Base-by-base conservation (phyloP, 1,140 invertebrate species). In the Heliconius nattereri region DNA sequence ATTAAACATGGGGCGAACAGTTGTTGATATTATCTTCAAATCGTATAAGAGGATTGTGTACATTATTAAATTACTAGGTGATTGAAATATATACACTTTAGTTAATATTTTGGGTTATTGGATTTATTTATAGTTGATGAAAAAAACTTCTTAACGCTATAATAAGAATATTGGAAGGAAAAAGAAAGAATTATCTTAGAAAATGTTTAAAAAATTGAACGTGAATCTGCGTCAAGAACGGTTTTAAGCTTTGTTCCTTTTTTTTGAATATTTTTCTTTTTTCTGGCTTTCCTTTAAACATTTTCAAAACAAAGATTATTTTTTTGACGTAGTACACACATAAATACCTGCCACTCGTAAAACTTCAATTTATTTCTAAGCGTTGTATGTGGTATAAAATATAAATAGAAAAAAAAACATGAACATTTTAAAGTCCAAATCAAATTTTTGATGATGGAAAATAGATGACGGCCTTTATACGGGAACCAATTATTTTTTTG, bases 371-470 rank as follows among this genome's bases (percentile, higher is more conserved):
- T n/a, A 66, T 66, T 26, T 23, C 60, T 66, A 66, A 66, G 8
- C 23, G 29, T 26, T 29, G 11, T 66, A 5, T 26, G 9, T 26
- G 23, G 60, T 66, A 23, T 66, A 29, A 66, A 66, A 66, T 26
- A 66, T n/a, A 57, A 57, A 57, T 9, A 66, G 32, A 66, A 66
- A 23, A 60, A n/a, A 11, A 29, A 11, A 29, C 9, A 66, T 26
- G 9, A 23, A 66, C 23, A 66, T 66, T 66, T 66, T 66, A 66
- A 66, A 66, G 29, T 26, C 60, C n/a, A 85, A 85, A 85, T 84
- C 84, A 87, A 85, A 82, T 84, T 86, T 86, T 87, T 79, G 81
- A 73, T 84, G 81, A 88, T 87, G 85, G 85, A 84, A 88, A 89
- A 90, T 88, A 89, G 84, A 85, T 82, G 83, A 60, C 72, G 80